Base-by-base conservation (phyloP, 2,888 invertebrate species). In the Electrophaes corylata region DNA sequence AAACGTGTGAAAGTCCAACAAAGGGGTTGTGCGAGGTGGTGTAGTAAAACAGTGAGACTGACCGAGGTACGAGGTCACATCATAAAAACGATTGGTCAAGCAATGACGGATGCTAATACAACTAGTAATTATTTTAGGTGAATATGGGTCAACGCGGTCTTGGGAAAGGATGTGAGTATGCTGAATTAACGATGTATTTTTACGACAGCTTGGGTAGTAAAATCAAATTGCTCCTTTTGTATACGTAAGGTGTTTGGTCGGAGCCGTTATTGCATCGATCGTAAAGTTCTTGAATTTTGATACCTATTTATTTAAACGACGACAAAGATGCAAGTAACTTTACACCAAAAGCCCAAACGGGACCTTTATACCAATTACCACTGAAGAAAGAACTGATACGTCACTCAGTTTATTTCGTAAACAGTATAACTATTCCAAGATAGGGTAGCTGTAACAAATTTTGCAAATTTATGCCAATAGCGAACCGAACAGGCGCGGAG, bases 1-100 rank as follows among this genome's bases (percentile, higher is more conserved):
- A 81, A 88, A 89, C 88, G 89, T 91, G 88, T 88, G 89, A 91
- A 88, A 88, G 86, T 84, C 80, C 79, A 86, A 82, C 78, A 83
- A n/a, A 81, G 78, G 79, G 80, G 85, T 60, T 14, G 35, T 56
- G 50, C 56, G 49, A 59, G 53, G 58, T 55, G 56, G 60, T 49
- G 62, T 70, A 71, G 80, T 83, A 83, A 85, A 84, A 79, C 76
- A 76, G 80, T 79, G 77, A 78, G 54, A 71, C 68, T 75, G 81
- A 75, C 81, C 80, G 76, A 76, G 61, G 57, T 61, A 69, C 75
- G 79, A 80, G 83, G 84, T 83, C 79, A 75, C 64, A 64, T 79
- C 78, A 75, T 88, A 85, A 88, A 86, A 69, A 70, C 79, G 83
- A 88, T 89, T 88, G 89, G 88, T 86, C 88, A 89, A 83, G 88